A percentile compares a stretch with the other conserved stretches of the same genome.
Evolutionary conservation across 2,797 vertebrate genomes (phyloP).

Genomic region (Sebastes goodei): DNA sequence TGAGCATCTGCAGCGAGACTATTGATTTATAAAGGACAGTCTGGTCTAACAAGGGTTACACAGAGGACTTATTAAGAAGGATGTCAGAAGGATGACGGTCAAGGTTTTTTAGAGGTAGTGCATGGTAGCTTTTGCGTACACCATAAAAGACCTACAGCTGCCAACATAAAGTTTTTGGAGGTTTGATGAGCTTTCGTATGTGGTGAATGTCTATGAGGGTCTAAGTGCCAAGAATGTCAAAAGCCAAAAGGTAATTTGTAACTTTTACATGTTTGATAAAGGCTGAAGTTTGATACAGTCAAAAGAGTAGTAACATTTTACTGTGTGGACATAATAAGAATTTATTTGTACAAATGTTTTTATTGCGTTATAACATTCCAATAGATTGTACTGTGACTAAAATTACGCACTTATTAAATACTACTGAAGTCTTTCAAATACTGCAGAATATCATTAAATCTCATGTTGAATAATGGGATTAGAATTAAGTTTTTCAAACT

Average conservation of each 20-base stretch:
- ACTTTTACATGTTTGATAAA: constrained; percentile 76
- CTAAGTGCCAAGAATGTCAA: constrained; percentile 79
- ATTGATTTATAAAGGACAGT: constrained; percentile 87
- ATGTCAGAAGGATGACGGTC: constrained; percentile 15
- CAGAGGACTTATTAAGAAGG: constrained; percentile 4
- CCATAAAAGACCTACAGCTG: constrained; percentile 33
- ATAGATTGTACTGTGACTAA: constrained; percentile 74
- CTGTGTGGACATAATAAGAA: constrained; percentile 33
- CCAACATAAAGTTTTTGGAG: constrained; percentile 40
- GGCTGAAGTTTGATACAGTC: constrained; percentile 59
- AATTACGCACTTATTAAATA: constrained; percentile 75
- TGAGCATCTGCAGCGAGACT: constrained; percentile 91
- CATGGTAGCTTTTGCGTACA: constrained; percentile 43
- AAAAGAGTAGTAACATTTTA: constrained; percentile 54
- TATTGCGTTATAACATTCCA: constrained; percentile 74
- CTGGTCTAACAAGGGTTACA: constrained; percentile 28
- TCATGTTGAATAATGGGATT: constrained; percentile 19
- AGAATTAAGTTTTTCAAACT: constrained; percentile 5
- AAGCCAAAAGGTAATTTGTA: constrained; percentile 77
- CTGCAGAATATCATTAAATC: constrained; percentile 37
- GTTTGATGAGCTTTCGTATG: constrained; percentile 46
- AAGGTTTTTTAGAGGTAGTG: constrained; percentile 34
- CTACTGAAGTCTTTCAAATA: constrained; percentile 70
- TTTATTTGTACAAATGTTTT: constrained; percentile 74
- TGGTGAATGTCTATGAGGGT: constrained; percentile 53